Evolutionary conservation across 2,888 invertebrate genomes (phyloP).

Genomic region (Marasmarcha lunaedactyla): DNA sequence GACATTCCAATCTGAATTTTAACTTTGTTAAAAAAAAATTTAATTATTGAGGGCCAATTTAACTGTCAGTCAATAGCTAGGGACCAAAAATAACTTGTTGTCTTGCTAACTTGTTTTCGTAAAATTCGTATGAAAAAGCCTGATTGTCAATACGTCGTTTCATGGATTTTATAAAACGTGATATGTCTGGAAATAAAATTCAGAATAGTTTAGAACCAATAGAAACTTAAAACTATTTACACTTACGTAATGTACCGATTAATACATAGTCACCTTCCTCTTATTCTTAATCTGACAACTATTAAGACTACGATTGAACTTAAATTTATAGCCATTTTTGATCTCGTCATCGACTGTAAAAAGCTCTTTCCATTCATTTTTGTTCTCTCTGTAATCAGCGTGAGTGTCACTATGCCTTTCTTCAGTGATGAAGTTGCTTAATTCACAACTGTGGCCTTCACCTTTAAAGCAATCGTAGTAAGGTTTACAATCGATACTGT

Average conservation of each 20-base stretch:
- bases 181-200: too few species aligned
- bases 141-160: too few species aligned
- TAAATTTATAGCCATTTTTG: conserved; percentile 45
- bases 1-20: too few species aligned
- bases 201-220: too few species aligned
- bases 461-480: conserved; percentile 58
- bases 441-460: conserved; percentile 18
- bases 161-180: too few species aligned
- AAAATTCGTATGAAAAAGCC: too few species aligned
- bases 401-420: conserved; percentile 48
- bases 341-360: conserved; percentile 28
- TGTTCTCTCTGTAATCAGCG: conserved; percentile 41
- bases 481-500: conserved; percentile 57
- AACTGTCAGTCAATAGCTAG: too few species aligned
- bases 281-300: conserved; percentile 51
- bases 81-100: too few species aligned
- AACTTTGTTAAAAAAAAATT: too few species aligned
- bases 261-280: conserved; percentile 32
- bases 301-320: conserved; percentile 56
- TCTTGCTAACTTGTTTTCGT: too few species aligned
- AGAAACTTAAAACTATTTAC: background rate
- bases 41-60: too few species aligned
- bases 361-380: conserved; percentile 31
- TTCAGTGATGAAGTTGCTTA: conserved; percentile 19
- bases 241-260: conserved; percentile 7